Evolutionary conservation across 2,113 vertebrate species (phyloP).

Genomic region (Pseudorhombus dupliciocellatus): DNA sequence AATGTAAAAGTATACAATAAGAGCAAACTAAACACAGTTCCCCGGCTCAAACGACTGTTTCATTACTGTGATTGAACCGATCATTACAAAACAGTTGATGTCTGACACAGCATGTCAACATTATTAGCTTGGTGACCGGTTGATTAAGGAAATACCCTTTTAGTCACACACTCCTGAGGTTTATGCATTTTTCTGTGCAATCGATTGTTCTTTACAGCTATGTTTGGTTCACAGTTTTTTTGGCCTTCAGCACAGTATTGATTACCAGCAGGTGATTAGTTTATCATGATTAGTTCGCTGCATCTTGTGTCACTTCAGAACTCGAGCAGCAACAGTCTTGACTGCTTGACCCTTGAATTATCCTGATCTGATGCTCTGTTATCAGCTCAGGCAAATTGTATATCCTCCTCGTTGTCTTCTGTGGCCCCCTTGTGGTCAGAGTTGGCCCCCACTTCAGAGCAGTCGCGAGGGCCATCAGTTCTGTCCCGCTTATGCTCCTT

Average conservation of each 20-base stretch:
- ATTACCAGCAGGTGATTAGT: conserved; percentile 17
- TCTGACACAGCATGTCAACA: conserved; percentile 4
- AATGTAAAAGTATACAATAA: neutral
- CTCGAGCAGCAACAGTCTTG: conserved; percentile 6
- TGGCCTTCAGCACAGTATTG: neutral
- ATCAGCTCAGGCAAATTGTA: conserved; percentile 19
- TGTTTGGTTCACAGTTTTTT: conserved; percentile 16
- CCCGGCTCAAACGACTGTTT: conserved; percentile 61
- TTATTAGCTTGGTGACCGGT: conserved; percentile 3
- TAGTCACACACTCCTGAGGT: conserved; percentile 43
- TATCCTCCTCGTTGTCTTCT: conserved; percentile 14
- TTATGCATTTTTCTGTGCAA: conserved; percentile 24
- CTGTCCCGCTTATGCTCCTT: neutral
- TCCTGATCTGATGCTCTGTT: neutral
- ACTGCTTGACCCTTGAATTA: neutral
- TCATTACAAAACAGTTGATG: conserved; percentile 37
- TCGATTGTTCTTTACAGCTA: conserved; percentile 17
- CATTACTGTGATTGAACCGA: conserved; percentile 47
- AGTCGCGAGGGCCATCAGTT: conserved; percentile 66
- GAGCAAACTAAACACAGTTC: neutral
- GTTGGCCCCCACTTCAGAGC: conserved; percentile 81
- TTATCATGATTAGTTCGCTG: neutral
- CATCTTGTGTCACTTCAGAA: neutral
- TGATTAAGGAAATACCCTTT: conserved; percentile 27
- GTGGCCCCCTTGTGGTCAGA: conserved; percentile 48